Percentiles rank a stretch among this genome's conserved stretches.
These are phyloP conservation scores for Australoheros scitulus DNA, from an alignment of 2,113 vertebrate species.

Conservation along the genomic window DNA sequence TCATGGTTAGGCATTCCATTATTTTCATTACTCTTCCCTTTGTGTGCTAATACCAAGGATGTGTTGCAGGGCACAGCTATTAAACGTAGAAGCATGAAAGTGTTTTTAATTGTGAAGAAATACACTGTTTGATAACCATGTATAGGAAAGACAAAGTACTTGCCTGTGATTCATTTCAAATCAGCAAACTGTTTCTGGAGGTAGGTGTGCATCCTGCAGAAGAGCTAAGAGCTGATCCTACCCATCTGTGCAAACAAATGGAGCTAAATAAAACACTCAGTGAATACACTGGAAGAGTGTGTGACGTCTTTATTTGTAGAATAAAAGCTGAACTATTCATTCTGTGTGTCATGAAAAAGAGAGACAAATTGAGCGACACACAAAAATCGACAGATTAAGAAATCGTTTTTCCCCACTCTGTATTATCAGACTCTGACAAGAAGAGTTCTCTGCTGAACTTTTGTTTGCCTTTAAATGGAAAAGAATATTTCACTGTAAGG, in stretches of 20 bases:
- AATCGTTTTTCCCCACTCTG: neutral
- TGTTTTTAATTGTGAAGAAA: slow-evolving; percentile 34
- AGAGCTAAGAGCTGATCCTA: neutral
- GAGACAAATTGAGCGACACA: slow-evolving; percentile 6
- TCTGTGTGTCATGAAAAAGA: neutral
- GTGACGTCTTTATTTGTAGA: slow-evolving; percentile 12
- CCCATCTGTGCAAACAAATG: neutral
- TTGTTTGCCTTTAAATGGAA: slow-evolving; percentile 14
- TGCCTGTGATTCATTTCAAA: neutral
- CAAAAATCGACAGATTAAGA: neutral
- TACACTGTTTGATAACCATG: slow-evolving; percentile 13
- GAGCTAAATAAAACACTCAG: neutral
- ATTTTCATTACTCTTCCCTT: slow-evolving; percentile 33
- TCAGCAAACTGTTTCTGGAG: neutral
- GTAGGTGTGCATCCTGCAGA: neutral
- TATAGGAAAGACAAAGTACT: slow-evolving; percentile 14
- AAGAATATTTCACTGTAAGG: slow-evolving; percentile 6
- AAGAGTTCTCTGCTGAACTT: slow-evolving; percentile 11
- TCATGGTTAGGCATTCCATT: slow-evolving; percentile 52
- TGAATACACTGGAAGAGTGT: neutral
- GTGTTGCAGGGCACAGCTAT: slow-evolving; percentile 33
- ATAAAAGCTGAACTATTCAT: neutral
- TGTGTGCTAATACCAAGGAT: slow-evolving; percentile 35
- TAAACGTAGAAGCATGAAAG: slow-evolving; percentile 31
- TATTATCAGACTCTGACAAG: neutral